These are phyloP conservation scores for Drosophila nigromelanica DNA, from an alignment of 1,140 invertebrate species.

Conservation along the genomic window DNA sequence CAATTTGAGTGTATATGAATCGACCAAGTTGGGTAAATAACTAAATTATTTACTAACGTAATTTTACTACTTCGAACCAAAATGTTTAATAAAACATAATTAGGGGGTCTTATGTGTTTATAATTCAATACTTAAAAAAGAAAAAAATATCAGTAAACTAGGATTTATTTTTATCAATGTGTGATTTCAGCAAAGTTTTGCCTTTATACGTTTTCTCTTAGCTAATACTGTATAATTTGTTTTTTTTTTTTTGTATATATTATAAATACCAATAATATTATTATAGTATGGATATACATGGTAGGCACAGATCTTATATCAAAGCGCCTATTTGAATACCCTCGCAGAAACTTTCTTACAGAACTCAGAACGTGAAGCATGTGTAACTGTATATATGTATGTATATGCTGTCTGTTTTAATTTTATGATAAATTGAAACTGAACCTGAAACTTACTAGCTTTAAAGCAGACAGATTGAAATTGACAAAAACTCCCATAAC, in stretches of 20 bases:
- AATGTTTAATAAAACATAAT: neutral
- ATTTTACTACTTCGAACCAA: constrained; percentile 1
- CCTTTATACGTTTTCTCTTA: neutral
- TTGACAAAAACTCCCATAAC: too few species aligned
- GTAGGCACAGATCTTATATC: neutral
- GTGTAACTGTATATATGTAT: too few species aligned
- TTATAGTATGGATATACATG: neutral
- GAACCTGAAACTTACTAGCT: too few species aligned
- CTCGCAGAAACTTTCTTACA: neutral
- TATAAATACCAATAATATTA: neutral
- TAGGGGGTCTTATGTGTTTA: neutral
- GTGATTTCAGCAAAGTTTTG: neutral
- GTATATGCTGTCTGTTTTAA: too few species aligned
- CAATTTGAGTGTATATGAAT: neutral
- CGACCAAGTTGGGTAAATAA: constrained; percentile 4
- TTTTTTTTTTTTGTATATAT: neutral
- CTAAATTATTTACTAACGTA: neutral
- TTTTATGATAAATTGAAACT: too few species aligned
- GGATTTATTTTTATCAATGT: neutral
- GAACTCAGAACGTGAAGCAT: too few species aligned
- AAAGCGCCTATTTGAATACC: neutral
- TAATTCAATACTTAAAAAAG: neutral
- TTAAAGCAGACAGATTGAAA: too few species aligned
- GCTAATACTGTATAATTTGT: neutral
- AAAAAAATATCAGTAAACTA: neutral